Evolutionary conservation across 37 sponge, comb jelly and placozoan species (phyloP), one percentile per base, ranked within the genome.

Genomic region (Ephydatia muelleri): DNA sequence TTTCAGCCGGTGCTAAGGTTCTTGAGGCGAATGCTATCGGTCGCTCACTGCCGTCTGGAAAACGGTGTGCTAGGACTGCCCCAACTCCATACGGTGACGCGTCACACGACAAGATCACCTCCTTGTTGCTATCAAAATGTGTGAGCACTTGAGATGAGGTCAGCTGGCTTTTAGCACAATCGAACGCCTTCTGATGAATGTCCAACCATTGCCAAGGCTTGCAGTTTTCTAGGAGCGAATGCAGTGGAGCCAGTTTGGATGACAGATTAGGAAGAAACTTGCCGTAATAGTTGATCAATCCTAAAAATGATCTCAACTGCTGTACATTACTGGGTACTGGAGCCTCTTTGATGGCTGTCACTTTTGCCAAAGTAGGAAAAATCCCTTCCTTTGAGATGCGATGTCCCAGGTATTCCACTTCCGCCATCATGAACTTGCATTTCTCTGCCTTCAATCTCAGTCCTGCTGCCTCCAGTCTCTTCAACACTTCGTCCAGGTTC

Each of bases 361-460:
- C 49, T 70, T 86, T 86, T 21, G 26, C 33, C 26, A 29, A 21
- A 25, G 65, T 40, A n/a, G 80, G 87, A 21, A 70, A 40, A 30
- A 86, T 29, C 37, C 81, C 81, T 29, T 80, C 27, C 35, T 80
- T 68, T 14, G 68, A 68, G 33, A 80, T 80, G 30, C 30, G 11
- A 35, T 80, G 81, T 30, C 81, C 81, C 9, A 80, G 28, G 36
- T 80, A 80, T 80, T 80, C 70, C 69, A 80, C 81, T 68, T 80
- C 81, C 28, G 81, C 30, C 30, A 68, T n/a, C n/a, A n/a, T n/a
- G n/a, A n/a, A n/a, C n/a, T n/a, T 30, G 72, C 81, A 80, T 67
- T 71, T 80, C 32, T 80, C 69, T 33, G 26, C 28, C 69, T 80
- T 80, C 71, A 80, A 71, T 29, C 71, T 65, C 33, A 80, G 31